Percentiles rank a stretch among this genome's conserved stretches.
phyloP scores from a whole-genome alignment of 2,797 vertebrate genomes.

The Ptychadena robeensis region DNA sequence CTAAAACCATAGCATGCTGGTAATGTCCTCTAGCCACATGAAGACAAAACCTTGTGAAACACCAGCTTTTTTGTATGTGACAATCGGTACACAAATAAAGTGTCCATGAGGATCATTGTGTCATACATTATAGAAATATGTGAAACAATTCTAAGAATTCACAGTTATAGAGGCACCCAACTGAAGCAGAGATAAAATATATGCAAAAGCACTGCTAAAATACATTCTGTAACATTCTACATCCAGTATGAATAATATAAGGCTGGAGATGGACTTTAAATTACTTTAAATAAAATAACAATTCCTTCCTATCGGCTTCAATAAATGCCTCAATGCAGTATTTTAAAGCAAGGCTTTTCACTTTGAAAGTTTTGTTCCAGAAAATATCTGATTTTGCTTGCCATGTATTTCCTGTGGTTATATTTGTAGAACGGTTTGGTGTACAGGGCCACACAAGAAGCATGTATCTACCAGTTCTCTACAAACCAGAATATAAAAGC shows the following conservation, averaged over 20 bases:
- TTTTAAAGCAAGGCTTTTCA: slow-evolving; percentile 10
- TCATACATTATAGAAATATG: no score
- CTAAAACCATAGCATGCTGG: no score
- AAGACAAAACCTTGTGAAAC: no score
- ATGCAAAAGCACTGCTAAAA: no score
- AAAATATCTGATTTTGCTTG: slow-evolving; percentile 24
- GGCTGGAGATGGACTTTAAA: not conserved
- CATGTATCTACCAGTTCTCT: not conserved
- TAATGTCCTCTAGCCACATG: no score
- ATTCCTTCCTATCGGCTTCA: not conserved
- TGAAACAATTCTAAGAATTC: no score
- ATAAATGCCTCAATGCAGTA: not conserved
- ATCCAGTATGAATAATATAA: not conserved
- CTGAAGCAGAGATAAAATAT: no score
- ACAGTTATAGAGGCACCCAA: no score
- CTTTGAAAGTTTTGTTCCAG: slow-evolving; percentile 18
- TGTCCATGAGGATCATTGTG: no score
- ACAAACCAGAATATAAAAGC: slow-evolving; percentile 38
- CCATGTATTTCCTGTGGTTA: slow-evolving; percentile 42
- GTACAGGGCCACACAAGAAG: slow-evolving; percentile 49
- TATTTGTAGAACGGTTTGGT: slow-evolving; percentile 44
- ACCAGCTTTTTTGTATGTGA: no score
- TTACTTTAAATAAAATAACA: not conserved
- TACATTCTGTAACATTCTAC: not conserved
- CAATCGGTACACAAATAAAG: no score